phyloP scores from a whole-genome alignment of 2,113 vertebrate species.

The Elachura formosa region DNA sequence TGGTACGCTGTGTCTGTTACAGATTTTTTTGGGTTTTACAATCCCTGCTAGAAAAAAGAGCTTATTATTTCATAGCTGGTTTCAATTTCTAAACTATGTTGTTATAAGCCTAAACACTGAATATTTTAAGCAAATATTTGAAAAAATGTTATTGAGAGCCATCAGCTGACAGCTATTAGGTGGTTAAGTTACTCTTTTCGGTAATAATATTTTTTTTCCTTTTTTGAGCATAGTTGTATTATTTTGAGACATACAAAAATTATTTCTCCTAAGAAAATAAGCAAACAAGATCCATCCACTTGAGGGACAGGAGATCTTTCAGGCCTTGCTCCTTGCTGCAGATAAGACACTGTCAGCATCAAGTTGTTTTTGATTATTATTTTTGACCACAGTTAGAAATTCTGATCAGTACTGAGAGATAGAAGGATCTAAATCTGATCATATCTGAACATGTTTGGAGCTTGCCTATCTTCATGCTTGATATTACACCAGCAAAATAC shows the following conservation, averaged over 20 bases:
- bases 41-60: background rate
- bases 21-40: background rate
- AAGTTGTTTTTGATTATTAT: background rate
- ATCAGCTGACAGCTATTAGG: background rate
- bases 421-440: background rate
- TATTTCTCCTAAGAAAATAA: background rate
- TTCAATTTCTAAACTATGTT: background rate
- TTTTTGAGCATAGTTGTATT: accelerated
- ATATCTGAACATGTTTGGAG: background rate
- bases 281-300: background rate
- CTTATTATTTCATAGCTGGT: background rate
- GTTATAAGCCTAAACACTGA: background rate
- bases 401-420: background rate
- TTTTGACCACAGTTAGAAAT: background rate
- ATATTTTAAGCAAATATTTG: background rate
- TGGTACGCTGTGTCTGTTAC: background rate
- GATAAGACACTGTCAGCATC: background rate
- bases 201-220: background rate
- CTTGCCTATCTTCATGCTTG: background rate
- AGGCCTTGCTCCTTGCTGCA: background rate
- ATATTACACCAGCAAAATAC: background rate
- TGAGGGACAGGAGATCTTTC: background rate
- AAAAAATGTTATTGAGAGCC: background rate
- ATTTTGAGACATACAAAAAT: background rate
- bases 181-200: background rate